Conservation (phyloP, 2,888 invertebrate genomes). For the Congeria kusceri region DNA sequence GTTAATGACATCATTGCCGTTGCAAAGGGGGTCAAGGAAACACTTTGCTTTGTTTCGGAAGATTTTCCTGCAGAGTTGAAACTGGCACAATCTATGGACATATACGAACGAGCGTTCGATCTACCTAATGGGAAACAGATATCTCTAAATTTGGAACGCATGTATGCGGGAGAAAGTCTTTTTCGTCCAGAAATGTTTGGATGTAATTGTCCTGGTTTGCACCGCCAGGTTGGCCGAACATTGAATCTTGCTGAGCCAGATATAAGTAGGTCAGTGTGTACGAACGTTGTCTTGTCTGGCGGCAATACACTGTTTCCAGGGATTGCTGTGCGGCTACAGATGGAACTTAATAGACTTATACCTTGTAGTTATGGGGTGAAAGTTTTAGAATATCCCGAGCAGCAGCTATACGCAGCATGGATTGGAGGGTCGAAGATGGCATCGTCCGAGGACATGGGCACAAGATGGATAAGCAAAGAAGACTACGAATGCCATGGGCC, state of each 20-base stretch:
- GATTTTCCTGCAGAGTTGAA: constrained; percentile 29
- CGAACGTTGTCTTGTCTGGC: constrained; percentile 31
- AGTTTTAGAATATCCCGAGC: constrained; percentile 17
- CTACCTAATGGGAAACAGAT: constrained; percentile 24
- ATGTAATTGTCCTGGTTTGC: constrained; percentile 26
- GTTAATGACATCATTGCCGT: background rate
- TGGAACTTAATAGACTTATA: constrained; percentile 31
- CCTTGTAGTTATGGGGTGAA: constrained; percentile 19
- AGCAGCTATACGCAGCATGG: constrained; percentile 27
- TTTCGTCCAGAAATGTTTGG: constrained; percentile 22
- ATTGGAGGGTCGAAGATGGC: constrained; percentile 25
- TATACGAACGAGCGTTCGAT: constrained; percentile 21
- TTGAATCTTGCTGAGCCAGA: constrained; percentile 22
- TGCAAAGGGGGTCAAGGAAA: constrained; percentile 26
- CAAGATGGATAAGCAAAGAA: constrained; percentile 11
- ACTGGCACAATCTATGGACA: constrained; percentile 20
- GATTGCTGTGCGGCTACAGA: constrained; percentile 23
- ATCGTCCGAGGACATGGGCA: constrained; percentile 9
- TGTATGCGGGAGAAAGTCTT: constrained; percentile 19
- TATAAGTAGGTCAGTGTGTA: constrained; percentile 19
- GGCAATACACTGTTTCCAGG: constrained; percentile 45
- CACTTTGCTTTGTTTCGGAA: constrained; percentile 27
- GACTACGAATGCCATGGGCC: constrained; percentile 22
- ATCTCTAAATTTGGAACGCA: constrained; percentile 18
- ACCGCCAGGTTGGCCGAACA: constrained; percentile 18